Evolutionary conservation across 2,888 invertebrate genomes (phyloP).

Genomic region (Pristionchus maxplancki): DNA sequence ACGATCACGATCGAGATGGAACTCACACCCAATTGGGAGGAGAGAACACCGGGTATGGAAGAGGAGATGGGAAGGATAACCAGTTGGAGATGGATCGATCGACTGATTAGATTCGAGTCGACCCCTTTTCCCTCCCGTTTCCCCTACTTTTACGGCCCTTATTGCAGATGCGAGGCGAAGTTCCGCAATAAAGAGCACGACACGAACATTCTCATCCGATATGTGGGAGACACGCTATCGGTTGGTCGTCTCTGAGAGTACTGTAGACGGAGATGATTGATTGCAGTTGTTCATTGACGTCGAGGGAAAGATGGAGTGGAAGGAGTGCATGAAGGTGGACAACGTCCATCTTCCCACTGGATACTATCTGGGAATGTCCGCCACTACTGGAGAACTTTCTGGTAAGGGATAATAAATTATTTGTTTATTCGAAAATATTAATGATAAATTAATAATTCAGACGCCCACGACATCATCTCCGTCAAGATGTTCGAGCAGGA

Average conservation of each 20-base stretch:
- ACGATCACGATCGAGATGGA: constrained; percentile 98
- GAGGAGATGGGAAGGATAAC: neutral
- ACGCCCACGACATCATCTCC: constrained; percentile 94
- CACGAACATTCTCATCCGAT: constrained; percentile 92
- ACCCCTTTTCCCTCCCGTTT: neutral
- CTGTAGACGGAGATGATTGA: neutral
- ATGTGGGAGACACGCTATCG: constrained; percentile 89
- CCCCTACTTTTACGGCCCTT: neutral
- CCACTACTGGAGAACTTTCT: constrained; percentile 94
- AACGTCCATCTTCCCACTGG: constrained; percentile 94
- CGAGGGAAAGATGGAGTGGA: constrained; percentile 93
- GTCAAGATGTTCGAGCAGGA: constrained; percentile 94
- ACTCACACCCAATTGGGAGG: constrained; percentile 94
- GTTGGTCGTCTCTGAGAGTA: constrained; percentile 78
- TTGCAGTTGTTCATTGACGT: constrained; percentile 90
- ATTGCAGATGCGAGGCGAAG: constrained; percentile 89
- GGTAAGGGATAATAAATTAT: constrained; percentile 75
- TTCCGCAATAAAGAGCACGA: constrained; percentile 93
- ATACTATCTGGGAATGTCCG: constrained; percentile 93
- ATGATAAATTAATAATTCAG: constrained; percentile 81
- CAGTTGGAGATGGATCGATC: constrained; percentile 33
- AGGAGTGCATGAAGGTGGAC: constrained; percentile 90
- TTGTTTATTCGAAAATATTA: neutral
- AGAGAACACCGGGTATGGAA: constrained; percentile 79
- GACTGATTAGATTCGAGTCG: constrained; percentile 8